These are phyloP conservation scores for Scaptomyza caliginosa DNA, from an alignment of 2,888 invertebrate genomes.

Conservation along the genomic window DNA sequence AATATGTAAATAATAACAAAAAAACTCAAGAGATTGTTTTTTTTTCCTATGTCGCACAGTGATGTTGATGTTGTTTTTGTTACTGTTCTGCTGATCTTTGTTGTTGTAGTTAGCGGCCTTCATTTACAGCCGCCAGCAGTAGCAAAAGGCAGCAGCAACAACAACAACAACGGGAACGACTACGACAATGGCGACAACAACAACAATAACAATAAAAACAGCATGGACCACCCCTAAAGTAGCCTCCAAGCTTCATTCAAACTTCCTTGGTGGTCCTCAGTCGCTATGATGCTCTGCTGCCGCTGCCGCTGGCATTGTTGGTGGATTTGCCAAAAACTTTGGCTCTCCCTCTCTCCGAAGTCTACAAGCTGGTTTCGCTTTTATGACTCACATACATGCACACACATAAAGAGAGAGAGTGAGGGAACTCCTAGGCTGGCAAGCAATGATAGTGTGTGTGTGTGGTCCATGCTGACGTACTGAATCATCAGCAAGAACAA, in stretches of 20 bases:
- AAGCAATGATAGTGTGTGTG: slow-evolving; percentile 48
- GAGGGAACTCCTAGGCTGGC: slow-evolving; percentile 69
- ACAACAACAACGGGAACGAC: slow-evolving; percentile 11
- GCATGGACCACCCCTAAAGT: slow-evolving; percentile 73
- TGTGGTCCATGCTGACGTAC: slow-evolving; percentile 72
- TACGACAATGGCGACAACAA: slow-evolving; percentile 2
- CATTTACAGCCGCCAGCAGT: slow-evolving; percentile 63
- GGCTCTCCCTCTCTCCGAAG: slow-evolving; percentile 1
- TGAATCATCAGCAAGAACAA: slow-evolving; percentile 55
- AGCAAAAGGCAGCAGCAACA: slow-evolving; percentile 13
- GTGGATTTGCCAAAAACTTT: slow-evolving; percentile 74
- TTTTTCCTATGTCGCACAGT: slow-evolving; percentile 56
- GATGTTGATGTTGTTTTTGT: slow-evolving; percentile 26
- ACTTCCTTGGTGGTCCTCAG: slow-evolving; percentile 63
- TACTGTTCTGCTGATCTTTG: slow-evolving; percentile 1
- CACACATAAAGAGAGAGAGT: slow-evolving; percentile 1
- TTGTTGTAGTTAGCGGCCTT: slow-evolving; percentile 37
- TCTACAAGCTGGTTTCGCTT: slow-evolving; percentile 30
- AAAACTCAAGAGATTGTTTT: too few species aligned
- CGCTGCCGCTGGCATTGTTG: slow-evolving; percentile 52
- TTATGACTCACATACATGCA: slow-evolving; percentile 61
- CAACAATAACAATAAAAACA: slow-evolving; percentile 20
- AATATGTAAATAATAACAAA: background rate
- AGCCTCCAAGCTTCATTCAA: slow-evolving; percentile 37
- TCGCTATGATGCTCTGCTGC: background rate